These are phyloP conservation scores for Datnioides undecimradiatus DNA, from an alignment of 2,113 vertebrate species.

Conservation along the genomic window DNA sequence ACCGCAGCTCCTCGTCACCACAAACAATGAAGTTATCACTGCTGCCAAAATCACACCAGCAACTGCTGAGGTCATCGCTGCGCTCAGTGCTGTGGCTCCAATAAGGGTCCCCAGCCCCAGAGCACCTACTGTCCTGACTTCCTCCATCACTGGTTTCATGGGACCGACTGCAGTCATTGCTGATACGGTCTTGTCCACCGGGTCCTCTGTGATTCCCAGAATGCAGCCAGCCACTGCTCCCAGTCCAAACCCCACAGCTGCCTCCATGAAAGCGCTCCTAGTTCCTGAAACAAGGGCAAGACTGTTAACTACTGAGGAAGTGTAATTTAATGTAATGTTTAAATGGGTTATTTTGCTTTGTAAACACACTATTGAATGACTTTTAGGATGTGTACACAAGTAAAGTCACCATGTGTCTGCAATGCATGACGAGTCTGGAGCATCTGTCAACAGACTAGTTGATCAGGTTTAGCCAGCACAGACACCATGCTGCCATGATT, in stretches of 20 bases:
- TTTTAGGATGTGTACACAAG: neutral
- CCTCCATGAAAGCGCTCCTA: constrained; percentile 44
- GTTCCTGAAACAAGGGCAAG: constrained; percentile 53
- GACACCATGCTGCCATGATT: neutral
- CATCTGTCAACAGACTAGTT: constrained; percentile 32
- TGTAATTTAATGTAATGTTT: neutral
- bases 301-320: neutral
- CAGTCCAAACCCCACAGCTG: constrained; percentile 68
- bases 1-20: constrained; percentile 32
- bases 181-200: constrained; percentile 60
- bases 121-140: constrained; percentile 71
- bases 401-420: neutral
- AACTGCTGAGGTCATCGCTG: constrained; percentile 70
- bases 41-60: constrained; percentile 76
- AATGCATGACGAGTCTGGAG: neutral
- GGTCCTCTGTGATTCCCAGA: constrained; percentile 76
- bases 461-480: constrained; percentile 50
- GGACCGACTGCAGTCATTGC: constrained; percentile 56
- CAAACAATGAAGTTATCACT: constrained; percentile 55
- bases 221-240: constrained; percentile 79
- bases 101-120: constrained; percentile 77
- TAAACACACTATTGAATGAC: neutral
- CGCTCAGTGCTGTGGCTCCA: constrained; percentile 75
- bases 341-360: neutral
- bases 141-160: constrained; percentile 70